Percentiles rank a stretch among this genome's conserved stretches.
phyloP scores from a whole-genome alignment of 2,888 invertebrate genomes.

The Eupelmus urozonus region DNA sequence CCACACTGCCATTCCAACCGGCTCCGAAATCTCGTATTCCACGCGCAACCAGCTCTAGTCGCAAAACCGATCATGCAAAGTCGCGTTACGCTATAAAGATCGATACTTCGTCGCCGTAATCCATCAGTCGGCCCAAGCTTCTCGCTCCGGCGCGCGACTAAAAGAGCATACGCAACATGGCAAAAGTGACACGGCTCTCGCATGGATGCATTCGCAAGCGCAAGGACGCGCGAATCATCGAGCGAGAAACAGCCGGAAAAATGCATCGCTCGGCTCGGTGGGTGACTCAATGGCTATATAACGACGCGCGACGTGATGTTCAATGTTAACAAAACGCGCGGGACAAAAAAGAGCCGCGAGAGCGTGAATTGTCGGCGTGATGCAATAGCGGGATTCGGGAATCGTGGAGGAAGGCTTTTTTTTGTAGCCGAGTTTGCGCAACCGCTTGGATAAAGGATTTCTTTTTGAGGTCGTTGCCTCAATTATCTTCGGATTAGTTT shows the following conservation, averaged over 20 bases:
- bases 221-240: constrained; percentile 11
- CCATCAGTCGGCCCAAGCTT: too few relatives aligned
- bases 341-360: not conserved
- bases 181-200: not conserved
- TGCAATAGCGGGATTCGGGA: constrained; percentile 8
- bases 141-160: not conserved
- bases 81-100: too few relatives aligned
- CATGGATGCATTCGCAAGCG: not conserved
- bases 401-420: not conserved
- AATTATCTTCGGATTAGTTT: too few relatives aligned
- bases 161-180: not conserved
- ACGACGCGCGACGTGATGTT: not conserved
- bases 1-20: too few relatives aligned
- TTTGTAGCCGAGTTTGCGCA: not conserved
- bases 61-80: too few relatives aligned
- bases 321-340: not conserved
- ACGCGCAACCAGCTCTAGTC: too few relatives aligned
- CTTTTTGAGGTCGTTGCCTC: not conserved
- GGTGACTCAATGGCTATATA: not conserved
- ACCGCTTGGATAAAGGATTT: not conserved
- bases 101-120: too few relatives aligned
- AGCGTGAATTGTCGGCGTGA: not conserved
- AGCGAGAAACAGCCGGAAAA: not conserved
- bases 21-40: too few relatives aligned
- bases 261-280: not conserved